Base-by-base conservation (phyloP, 1,140 invertebrate genomes). In the Armadillidium nasatum region DNA sequence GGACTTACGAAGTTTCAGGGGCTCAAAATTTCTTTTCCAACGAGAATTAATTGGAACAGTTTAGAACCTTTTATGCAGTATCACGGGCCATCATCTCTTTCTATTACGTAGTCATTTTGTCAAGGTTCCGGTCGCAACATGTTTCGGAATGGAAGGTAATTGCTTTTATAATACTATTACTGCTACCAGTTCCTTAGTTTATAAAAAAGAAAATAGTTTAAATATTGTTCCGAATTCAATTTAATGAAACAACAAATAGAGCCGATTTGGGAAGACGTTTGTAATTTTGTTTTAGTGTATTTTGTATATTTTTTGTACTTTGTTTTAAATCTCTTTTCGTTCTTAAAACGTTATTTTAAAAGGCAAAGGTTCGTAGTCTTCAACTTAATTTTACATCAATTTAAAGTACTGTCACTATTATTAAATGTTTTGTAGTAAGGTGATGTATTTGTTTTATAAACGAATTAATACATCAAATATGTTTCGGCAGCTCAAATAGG, bases 31-130 rank as follows among this genome's bases (percentile, higher is more conserved):
- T 92, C 83, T 82, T 88, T 72, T 83, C 87, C 15, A 86, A 91
- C 73, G 94, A 96, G 84, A 88, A 90, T 74, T 88, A 80, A 92
- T 95, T 96, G 94, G 94, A 85, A 86, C 10, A 88, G 88, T 74
- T 82, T 95, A 0, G 90, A 89, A 85, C 88, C 89, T 0, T 89
- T 88, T 82, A 84, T 93, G 3, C 90, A 88, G 79, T 87, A 90
- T 0, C 89, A 90, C 79, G 87, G 89, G 11, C 88, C 88, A 71
- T 82, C 83, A 22, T 82, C 82, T 23, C 84, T 92, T 69, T 88
- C 89, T 7, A 92, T 96, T 81, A 83, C 85, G 72, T 92, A 93
- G 0, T 90, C 89, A 60, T 96, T 96, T 84, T 93, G 93, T 82
- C 87, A 91, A 69, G 93, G 94, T 2, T 88, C 87, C 67, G 92